Evolutionary conservation across 2,113 vertebrate genomes (phyloP).

Genomic region (Agapornis roseicollis): DNA sequence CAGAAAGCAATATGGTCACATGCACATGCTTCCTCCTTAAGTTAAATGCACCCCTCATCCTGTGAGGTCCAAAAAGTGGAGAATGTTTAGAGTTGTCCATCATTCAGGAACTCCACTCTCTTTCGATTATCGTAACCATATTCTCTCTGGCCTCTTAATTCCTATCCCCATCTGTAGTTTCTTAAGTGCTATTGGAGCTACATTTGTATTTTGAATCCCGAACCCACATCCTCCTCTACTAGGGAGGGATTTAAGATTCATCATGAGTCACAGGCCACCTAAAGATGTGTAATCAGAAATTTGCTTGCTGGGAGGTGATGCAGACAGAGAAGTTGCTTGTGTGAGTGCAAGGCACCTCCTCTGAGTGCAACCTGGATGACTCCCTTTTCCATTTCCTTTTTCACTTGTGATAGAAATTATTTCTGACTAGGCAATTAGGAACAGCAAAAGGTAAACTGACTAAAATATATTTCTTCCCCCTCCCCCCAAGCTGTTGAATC

Average conservation of each 20-base stretch:
- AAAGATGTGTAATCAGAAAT: constrained; percentile 26
- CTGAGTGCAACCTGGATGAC: not conserved
- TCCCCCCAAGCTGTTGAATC: not conserved
- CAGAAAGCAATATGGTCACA: not conserved
- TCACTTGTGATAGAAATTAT: not conserved
- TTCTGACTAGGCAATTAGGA: not conserved
- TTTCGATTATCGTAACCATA: constrained; percentile 10
- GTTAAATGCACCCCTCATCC: not conserved
- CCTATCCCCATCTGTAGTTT: constrained; percentile 14
- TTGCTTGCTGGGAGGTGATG: not conserved
- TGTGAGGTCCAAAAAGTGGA: constrained; percentile 42
- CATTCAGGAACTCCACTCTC: not conserved
- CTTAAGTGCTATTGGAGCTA: not conserved
- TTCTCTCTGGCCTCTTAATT: constrained; percentile 11
- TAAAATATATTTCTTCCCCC: not conserved
- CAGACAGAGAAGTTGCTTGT: not conserved
- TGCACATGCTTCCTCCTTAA: not conserved
- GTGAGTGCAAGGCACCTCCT: not conserved
- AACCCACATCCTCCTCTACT: constrained; percentile 49
- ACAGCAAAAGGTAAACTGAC: not conserved
- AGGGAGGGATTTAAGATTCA: constrained; percentile 16
- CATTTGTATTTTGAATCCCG: constrained; percentile 25
- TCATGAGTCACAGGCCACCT: not conserved
- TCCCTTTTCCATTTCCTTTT: not conserved
- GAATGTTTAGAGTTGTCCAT: not conserved